Percentiles rank a stretch among this genome's conserved stretches.
phyloP scores from a whole-genome alignment of 2,888 invertebrate genomes.

The Subacronicta megacephala region DNA sequence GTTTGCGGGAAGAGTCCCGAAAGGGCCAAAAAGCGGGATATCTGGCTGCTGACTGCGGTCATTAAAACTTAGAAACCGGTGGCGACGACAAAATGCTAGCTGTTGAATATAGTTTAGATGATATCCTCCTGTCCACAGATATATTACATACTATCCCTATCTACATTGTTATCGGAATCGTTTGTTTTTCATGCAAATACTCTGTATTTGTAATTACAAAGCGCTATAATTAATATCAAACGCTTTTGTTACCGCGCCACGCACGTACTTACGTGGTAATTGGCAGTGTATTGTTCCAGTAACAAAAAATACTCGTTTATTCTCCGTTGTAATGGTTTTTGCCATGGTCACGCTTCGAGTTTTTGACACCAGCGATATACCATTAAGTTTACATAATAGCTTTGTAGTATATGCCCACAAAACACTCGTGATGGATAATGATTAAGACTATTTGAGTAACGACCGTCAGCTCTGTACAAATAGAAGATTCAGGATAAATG shows the following conservation, averaged over 20 bases:
- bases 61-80: no score
- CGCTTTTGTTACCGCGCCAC: conserved; percentile 30
- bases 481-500: no score
- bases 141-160: no score
- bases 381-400: conserved; percentile 20
- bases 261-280: conserved; percentile 42
- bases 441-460: conserved; percentile 2
- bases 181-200: conserved; percentile 38
- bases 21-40: no score
- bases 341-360: conserved; percentile 36
- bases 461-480: no score
- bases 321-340: conserved; percentile 42
- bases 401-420: conserved; percentile 9
- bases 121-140: no score
- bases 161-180: conserved; percentile 19
- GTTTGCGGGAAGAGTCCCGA: no score
- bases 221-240: conserved; percentile 44
- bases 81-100: no score
- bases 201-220: conserved; percentile 37
- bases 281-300: conserved; percentile 45
- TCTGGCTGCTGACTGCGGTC: no score
- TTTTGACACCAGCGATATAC: conserved; percentile 43
- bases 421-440: conserved; percentile 7
- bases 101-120: no score
- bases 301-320: conserved; percentile 49